These are phyloP conservation scores for Euplagia quadripunctaria DNA, from an alignment of 2,888 invertebrate species.

Conservation along the genomic window DNA sequence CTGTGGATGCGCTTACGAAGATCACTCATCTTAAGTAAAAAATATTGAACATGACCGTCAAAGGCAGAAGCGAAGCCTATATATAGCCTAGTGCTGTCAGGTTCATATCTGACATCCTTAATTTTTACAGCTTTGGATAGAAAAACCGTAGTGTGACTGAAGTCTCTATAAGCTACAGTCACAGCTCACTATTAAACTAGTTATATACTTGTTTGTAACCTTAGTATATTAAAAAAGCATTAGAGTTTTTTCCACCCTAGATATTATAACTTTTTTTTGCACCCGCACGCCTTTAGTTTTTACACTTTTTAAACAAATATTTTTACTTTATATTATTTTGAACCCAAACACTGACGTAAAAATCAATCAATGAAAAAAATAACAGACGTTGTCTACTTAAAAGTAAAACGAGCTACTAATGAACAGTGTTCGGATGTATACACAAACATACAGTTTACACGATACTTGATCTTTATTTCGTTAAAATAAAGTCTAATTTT, in stretches of 20 bases:
- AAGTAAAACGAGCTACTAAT: conserved; percentile 74
- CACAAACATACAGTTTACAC: conserved; percentile 28
- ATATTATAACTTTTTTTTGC: background rate
- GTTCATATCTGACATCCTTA: no score
- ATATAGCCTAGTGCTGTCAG: no score
- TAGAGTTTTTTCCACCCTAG: background rate
- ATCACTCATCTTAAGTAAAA: no score
- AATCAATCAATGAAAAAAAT: conserved; percentile 52
- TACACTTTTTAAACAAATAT: conserved; percentile 25
- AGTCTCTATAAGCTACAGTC: background rate
- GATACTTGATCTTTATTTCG: background rate
- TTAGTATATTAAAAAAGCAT: background rate
- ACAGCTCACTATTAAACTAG: background rate
- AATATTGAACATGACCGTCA: no score
- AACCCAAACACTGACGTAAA: conserved; percentile 37
- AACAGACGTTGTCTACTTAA: conserved; percentile 71
- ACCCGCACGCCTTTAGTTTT: conserved; percentile 20
- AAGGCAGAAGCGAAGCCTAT: no score
- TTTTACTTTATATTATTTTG: conserved; percentile 6
- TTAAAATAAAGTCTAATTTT: conserved; percentile 26
- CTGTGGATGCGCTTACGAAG: no score
- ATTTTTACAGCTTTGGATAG: no score
- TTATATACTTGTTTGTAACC: background rate
- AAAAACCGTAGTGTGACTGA: no score
- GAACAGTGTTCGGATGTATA: conserved; percentile 59